Evolutionary conservation across 2,888 invertebrate genomes (phyloP).

Genomic region (Spodoptera picta): DNA sequence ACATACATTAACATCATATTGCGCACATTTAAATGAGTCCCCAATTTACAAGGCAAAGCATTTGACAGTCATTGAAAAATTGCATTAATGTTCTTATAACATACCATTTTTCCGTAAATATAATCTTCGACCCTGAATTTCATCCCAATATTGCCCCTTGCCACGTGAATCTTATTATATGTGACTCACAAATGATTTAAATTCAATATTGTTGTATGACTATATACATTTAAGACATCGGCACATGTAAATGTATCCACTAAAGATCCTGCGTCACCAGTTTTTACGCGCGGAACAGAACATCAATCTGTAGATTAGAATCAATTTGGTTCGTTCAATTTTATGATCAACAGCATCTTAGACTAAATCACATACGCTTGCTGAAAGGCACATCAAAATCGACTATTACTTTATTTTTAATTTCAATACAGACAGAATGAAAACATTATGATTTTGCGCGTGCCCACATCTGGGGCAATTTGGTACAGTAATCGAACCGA

Average conservation of each 20-base stretch:
- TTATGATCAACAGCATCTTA: slow-evolving; percentile 56
- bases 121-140: slow-evolving; percentile 24
- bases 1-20: slow-evolving; percentile 20
- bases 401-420: slow-evolving; percentile 67
- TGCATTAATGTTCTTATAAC: slow-evolving; percentile 19
- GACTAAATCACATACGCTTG: slow-evolving; percentile 54
- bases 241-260: slow-evolving; percentile 28
- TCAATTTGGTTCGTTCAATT: slow-evolving; percentile 51
- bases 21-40: slow-evolving; percentile 26
- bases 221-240: slow-evolving; percentile 21
- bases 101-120: slow-evolving; percentile 8
- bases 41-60: slow-evolving; percentile 28
- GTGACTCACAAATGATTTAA: slow-evolving; percentile 18
- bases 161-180: slow-evolving; percentile 14
- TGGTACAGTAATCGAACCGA: slow-evolving; percentile 79
- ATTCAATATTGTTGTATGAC: slow-evolving; percentile 17
- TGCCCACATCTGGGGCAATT: slow-evolving; percentile 82
- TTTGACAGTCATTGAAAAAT: slow-evolving; percentile 24
- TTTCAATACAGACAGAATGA: slow-evolving; percentile 66
- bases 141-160: slow-evolving; percentile 22
- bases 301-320: slow-evolving; percentile 44
- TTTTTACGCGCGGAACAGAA: slow-evolving; percentile 29
- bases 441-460: slow-evolving; percentile 75
- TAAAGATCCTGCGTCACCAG: slow-evolving; percentile 43
- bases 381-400: slow-evolving; percentile 58